Evolutionary conservation across 2,797 vertebrate species (phyloP).

Genomic region (Oreonectes daqikongensis): DNA sequence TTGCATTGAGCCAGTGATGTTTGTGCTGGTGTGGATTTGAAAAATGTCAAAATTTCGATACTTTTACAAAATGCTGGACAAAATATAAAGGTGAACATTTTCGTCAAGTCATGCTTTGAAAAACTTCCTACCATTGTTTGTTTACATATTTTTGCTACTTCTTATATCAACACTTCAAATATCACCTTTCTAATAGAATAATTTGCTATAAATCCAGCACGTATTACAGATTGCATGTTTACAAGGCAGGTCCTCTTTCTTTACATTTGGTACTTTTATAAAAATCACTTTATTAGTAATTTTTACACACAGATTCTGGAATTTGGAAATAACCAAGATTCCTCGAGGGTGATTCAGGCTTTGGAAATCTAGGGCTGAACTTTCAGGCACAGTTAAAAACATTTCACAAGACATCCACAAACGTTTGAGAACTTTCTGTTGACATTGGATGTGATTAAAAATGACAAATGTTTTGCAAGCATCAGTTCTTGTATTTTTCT

Average conservation of each 20-base stretch:
- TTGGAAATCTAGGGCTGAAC: neutral
- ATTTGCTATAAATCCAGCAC: slow-evolving; percentile 3
- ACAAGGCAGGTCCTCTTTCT: neutral
- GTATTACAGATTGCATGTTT: slow-evolving; percentile 28
- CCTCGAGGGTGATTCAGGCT: neutral
- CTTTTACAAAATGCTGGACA: neutral
- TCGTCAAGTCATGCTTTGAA: neutral
- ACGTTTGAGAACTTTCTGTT: slow-evolving; percentile 2
- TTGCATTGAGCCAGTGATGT: neutral
- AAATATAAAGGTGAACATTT: neutral
- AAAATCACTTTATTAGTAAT: slow-evolving; percentile 55
- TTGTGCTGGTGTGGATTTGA: neutral
- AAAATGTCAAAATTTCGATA: slow-evolving; percentile 3
- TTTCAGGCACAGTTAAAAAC: neutral
- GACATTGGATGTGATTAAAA: neutral
- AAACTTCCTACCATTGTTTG: slow-evolving; percentile 4
- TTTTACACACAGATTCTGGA: neutral
- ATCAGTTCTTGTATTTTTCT: neutral
- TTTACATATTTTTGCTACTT: slow-evolving; percentile 31
- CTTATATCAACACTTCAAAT: slow-evolving; percentile 21
- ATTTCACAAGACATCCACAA: no score
- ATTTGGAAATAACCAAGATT: neutral
- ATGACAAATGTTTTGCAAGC: slow-evolving; percentile 2
- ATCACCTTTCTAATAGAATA: neutral
- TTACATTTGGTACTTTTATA: slow-evolving; percentile 34